These are phyloP conservation scores for Hirudinaria manillensis DNA, from an alignment of 2,888 invertebrate species.

Conservation along the genomic window DNA sequence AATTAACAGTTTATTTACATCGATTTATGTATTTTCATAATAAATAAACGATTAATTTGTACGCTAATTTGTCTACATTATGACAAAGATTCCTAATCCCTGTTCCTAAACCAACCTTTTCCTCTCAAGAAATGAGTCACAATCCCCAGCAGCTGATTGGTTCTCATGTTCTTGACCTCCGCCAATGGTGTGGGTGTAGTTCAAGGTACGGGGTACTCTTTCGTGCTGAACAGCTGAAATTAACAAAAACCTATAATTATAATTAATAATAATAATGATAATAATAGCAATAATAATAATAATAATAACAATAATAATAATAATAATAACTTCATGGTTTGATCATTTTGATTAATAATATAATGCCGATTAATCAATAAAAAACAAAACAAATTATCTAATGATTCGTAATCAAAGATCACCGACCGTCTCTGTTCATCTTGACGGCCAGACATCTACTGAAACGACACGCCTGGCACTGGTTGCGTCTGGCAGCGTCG, in stretches of 20 bases:
- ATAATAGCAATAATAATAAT: conserved; percentile 26
- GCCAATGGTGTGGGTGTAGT: conserved; percentile 1
- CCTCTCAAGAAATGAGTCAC: not conserved
- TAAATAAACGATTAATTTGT: no score
- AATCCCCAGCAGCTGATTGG: not conserved
- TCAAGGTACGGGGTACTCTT: not conserved
- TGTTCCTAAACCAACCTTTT: not conserved
- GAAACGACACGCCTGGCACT: conserved; percentile 89
- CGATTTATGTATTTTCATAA: no score
- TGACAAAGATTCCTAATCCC: no score
- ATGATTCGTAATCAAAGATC: not conserved
- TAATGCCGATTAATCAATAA: not conserved
- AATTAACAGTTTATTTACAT: no score
- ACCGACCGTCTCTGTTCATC: conserved; percentile 84
- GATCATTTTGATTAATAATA: no score
- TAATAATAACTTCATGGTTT: conserved; percentile 16
- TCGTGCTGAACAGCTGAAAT: conserved; percentile 7
- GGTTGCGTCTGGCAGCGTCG: conserved; percentile 83
- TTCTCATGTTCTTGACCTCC: not conserved
- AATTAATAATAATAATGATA: conserved; percentile 18
- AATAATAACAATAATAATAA: conserved; percentile 23
- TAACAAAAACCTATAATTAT: no score
- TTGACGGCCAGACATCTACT: conserved; percentile 81
- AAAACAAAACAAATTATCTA: not conserved
- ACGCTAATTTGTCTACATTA: no score